Base-by-base conservation (phyloP, 1,140 invertebrate genomes). In the Sinella curviseta region DNA sequence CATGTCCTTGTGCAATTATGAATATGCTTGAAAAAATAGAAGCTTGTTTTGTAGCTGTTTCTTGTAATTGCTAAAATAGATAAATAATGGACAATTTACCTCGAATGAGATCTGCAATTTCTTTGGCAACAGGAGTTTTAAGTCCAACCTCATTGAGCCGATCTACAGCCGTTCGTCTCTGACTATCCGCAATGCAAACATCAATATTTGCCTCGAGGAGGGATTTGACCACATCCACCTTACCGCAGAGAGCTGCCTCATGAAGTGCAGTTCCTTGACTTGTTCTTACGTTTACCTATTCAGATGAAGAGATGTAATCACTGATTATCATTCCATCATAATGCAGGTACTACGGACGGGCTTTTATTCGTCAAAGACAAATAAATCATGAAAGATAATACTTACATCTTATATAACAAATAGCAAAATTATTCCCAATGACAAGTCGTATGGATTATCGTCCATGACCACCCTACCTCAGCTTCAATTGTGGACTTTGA, bases 181-280 rank as follows among this genome's bases (percentile, higher is more conserved):
- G 90, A 20, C 90, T 90, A 85, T 98, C 94, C 16, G 92, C 89
- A 57, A 94, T 92, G 77, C 91, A 90, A 17, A 95, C 88, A 87
- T 97, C 93, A 30, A 95, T 93, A 3, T 95, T 95, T 76, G 91
- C 89, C 57, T 94, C 91, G 3, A 99, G 86, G 20, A 98, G 88
- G 0, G 94, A 90, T 75, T 92, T 89, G 2, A 96, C 96, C 33
- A 97, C 95, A 81, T 95, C 94, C 81, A 94, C 91, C 88, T 98
- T 98, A 74, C 96, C 96, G 87, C 93, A 97, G 4, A 97, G 90
- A 0, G 95, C 96, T 0, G 97, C 97, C 85, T 98, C 96, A 88
- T 99, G 97, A 79, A 99, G 89, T 0, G 97, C 95, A 0, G 95
- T 97, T 0, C 97, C 97, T 33, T 92, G 91, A 74, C 92, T 91